Evolutionary conservation across 2,888 invertebrate species (phyloP).

Genomic region (Morpho helenor): DNA sequence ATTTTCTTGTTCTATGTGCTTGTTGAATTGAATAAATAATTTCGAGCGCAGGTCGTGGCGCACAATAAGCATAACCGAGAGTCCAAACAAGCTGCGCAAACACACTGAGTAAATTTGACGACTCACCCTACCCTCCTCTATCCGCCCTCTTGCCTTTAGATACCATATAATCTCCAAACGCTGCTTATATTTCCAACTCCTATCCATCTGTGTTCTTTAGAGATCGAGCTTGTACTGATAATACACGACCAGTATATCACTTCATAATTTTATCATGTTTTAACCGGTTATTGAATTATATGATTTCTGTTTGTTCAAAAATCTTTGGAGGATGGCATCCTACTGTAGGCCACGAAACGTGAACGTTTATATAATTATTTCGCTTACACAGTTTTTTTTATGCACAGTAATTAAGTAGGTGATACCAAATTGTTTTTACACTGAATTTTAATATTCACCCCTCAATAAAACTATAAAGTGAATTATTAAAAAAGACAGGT

Average conservation of each 20-base stretch:
- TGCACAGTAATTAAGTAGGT: slow-evolving; percentile 7
- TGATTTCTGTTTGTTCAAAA: too few relatives aligned
- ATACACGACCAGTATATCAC: too few relatives aligned
- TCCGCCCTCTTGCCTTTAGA: slow-evolving; percentile 21
- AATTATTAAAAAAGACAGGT: too few relatives aligned
- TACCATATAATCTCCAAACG: neutral
- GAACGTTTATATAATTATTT: slow-evolving; percentile 22
- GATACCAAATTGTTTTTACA: slow-evolving; percentile 2
- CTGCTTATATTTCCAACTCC: too few relatives aligned
- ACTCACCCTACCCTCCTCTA: slow-evolving; percentile 23
- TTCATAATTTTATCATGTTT: too few relatives aligned
- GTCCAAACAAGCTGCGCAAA: slow-evolving; percentile 51
- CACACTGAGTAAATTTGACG: slow-evolving; percentile 40
- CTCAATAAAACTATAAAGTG: too few relatives aligned
- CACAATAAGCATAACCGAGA: slow-evolving; percentile 54
- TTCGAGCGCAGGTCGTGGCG: slow-evolving; percentile 20
- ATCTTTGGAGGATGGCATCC: too few relatives aligned
- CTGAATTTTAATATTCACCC: too few relatives aligned
- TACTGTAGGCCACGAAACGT: neutral
- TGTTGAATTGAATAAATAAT: slow-evolving; percentile 25
- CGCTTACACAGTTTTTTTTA: slow-evolving; percentile 24
- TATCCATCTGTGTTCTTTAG: too few relatives aligned
- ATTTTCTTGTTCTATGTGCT: slow-evolving; percentile 19
- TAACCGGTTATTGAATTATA: too few relatives aligned
- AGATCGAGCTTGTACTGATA: too few relatives aligned